These are phyloP conservation scores for Gobionotothen gibberifrons DNA, from an alignment of 2,797 vertebrate genomes.

Conservation along the genomic window DNA sequence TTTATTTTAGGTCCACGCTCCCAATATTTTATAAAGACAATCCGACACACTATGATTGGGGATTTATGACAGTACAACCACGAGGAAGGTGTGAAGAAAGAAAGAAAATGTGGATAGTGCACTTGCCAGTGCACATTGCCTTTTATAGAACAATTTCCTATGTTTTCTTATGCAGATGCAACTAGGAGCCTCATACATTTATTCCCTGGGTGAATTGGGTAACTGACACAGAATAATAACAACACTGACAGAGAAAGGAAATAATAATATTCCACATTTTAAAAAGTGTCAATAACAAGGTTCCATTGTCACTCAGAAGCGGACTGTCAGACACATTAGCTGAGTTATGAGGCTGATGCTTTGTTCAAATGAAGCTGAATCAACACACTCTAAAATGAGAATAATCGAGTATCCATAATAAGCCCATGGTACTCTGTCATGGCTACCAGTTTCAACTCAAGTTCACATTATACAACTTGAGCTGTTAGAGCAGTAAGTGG, in stretches of 20 bases:
- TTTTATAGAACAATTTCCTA: conserved; percentile 35
- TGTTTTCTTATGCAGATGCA: conserved; percentile 23
- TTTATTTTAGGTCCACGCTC: conserved; percentile 57
- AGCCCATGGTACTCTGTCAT: conserved; percentile 65
- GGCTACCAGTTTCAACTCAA: conserved; percentile 71
- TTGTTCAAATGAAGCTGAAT: conserved; percentile 60
- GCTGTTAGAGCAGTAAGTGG: conserved; percentile 71
- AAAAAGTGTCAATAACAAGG: conserved; percentile 41
- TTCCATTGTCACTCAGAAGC: conserved; percentile 53
- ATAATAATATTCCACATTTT: conserved; percentile 32
- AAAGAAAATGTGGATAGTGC: conserved; percentile 27
- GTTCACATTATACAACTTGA: conserved; percentile 74
- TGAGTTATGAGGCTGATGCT: conserved; percentile 52
- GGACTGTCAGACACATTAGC: conserved; percentile 49
- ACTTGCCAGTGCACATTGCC: conserved; percentile 32
- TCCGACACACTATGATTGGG: conserved; percentile 29
- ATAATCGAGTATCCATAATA: conserved; percentile 66
- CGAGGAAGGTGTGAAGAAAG: conserved; percentile 18
- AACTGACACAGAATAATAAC: conserved; percentile 39
- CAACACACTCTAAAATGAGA: conserved; percentile 72
- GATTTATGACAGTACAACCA: conserved; percentile 15
- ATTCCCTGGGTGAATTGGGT: conserved; percentile 19
- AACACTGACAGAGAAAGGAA: conserved; percentile 52
- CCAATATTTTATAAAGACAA: conserved; percentile 22
- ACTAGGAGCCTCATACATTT: conserved; percentile 39